Evolutionary conservation across 2,113 vertebrate species (phyloP).

Genomic region (Brachyhypopomus occidentalis): DNA sequence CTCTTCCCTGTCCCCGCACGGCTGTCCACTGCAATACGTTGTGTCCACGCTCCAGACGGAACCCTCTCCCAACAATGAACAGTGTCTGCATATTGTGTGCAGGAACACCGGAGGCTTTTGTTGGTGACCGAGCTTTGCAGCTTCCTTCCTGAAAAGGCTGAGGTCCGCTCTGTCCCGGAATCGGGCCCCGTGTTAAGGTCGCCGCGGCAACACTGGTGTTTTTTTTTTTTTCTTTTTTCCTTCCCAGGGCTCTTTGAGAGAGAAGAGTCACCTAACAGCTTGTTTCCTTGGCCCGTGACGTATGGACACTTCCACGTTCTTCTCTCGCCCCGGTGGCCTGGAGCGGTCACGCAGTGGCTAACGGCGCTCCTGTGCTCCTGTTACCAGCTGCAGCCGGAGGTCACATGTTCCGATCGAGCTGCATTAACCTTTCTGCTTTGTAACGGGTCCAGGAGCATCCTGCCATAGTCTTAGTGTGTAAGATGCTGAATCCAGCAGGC

Average conservation of each 20-base stretch:
- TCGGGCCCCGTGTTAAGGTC: constrained; percentile 48
- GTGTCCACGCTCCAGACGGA: constrained; percentile 16
- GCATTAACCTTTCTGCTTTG: neutral
- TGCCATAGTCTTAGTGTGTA: neutral
- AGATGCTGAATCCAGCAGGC: neutral
- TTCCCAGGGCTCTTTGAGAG: constrained; percentile 17
- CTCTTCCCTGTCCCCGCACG: neutral
- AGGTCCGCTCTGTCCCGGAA: constrained; percentile 38
- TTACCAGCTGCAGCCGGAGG: constrained; percentile 43
- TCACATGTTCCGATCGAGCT: constrained; percentile 9
- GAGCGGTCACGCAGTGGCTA: constrained; percentile 43
- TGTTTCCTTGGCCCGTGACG: constrained; percentile 46
- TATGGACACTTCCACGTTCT: constrained; percentile 45
- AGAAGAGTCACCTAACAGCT: constrained; percentile 39
- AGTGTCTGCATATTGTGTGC: constrained; percentile 27
- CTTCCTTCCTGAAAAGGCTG: constrained; percentile 53
- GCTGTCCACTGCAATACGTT: constrained; percentile 11
- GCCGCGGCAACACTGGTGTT: constrained; percentile 17
- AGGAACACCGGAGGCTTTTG: constrained; percentile 27
- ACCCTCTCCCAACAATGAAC: constrained; percentile 34
- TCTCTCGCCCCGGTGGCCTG: constrained; percentile 33
- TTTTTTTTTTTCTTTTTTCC: constrained; percentile 8
- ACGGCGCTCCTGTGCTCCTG: constrained; percentile 36
- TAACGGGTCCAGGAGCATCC: neutral
- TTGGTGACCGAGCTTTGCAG: constrained; percentile 26